These are phyloP conservation scores for Epiblema foenella DNA, from an alignment of 2,888 invertebrate genomes.

Conservation along the genomic window DNA sequence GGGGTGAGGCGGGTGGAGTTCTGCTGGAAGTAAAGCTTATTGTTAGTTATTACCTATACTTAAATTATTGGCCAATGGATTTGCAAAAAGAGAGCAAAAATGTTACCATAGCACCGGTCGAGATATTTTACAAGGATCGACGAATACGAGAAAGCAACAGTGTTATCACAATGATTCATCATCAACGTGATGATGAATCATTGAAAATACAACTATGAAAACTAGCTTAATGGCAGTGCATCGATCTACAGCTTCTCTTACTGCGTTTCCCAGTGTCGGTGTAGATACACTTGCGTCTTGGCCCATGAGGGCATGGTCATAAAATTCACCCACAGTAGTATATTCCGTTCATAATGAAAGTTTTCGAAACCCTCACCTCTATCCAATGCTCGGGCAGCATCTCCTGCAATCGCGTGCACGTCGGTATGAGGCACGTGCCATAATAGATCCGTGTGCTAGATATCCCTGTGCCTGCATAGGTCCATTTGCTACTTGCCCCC, in stretches of 20 bases:
- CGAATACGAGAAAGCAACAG: not conserved
- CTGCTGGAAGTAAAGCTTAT: slow-evolving; percentile 52
- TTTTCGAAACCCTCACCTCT: no score
- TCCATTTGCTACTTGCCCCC: slow-evolving; percentile 87
- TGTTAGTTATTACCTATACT: not conserved
- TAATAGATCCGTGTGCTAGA: slow-evolving; percentile 95
- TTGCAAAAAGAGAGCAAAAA: no score
- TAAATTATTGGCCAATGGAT: not conserved
- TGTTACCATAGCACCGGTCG: no score
- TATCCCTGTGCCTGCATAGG: slow-evolving; percentile 97
- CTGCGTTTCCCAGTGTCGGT: no score
- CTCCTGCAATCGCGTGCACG: slow-evolving; percentile 73
- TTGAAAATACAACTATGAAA: no score
- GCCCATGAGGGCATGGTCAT: no score
- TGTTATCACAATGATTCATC: not conserved
- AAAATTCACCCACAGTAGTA: no score
- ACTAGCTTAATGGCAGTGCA: no score
- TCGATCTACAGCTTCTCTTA: slow-evolving; percentile 48
- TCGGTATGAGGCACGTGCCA: slow-evolving; percentile 77
- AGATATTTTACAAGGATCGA: not conserved
- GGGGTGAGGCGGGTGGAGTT: slow-evolving; percentile 69
- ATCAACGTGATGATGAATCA: no score
- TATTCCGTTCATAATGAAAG: no score
- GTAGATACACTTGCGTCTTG: no score
- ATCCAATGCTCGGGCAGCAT: slow-evolving; percentile 76